phyloP scores from a whole-genome alignment of 2,888 invertebrate genomes.

The Thalpophila matura region DNA sequence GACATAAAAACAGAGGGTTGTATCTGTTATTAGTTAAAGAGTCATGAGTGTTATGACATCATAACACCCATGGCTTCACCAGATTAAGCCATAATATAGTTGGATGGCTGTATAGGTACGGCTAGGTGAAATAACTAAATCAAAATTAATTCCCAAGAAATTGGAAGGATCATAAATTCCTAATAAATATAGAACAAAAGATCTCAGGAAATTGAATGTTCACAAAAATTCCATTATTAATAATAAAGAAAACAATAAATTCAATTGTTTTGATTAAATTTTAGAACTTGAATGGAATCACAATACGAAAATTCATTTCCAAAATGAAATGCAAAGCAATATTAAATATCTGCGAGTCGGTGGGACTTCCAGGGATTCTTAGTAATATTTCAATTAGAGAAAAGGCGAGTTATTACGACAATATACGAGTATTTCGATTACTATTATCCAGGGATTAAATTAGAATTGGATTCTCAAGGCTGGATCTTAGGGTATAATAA shows the following conservation, averaged over 20 bases:
- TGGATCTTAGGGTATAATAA: slow-evolving; percentile 30
- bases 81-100: no score
- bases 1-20: background rate
- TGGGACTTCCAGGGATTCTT: slow-evolving; percentile 43
- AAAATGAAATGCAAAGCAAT: slow-evolving; percentile 57
- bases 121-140: no score
- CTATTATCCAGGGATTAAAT: slow-evolving; percentile 50
- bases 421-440: slow-evolving; percentile 53
- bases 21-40: background rate
- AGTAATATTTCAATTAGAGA: slow-evolving; percentile 53
- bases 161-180: no score
- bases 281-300: slow-evolving; percentile 54
- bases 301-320: slow-evolving; percentile 53
- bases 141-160: no score
- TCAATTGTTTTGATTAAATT: slow-evolving; percentile 62
- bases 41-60: no score
- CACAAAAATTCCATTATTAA: slow-evolving; percentile 50
- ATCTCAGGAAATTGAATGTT: slow-evolving; percentile 38
- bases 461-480: slow-evolving; percentile 27
- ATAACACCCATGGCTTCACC: no score
- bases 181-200: slow-evolving; percentile 23
- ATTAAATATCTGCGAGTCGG: slow-evolving; percentile 54
- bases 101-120: no score
- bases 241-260: slow-evolving; percentile 57
- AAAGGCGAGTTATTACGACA: slow-evolving; percentile 40